Percentiles rank a stretch among this genome's conserved stretches.
phyloP scores from a whole-genome alignment of 2,888 invertebrate genomes.

The Scotopteryx bipunctaria region DNA sequence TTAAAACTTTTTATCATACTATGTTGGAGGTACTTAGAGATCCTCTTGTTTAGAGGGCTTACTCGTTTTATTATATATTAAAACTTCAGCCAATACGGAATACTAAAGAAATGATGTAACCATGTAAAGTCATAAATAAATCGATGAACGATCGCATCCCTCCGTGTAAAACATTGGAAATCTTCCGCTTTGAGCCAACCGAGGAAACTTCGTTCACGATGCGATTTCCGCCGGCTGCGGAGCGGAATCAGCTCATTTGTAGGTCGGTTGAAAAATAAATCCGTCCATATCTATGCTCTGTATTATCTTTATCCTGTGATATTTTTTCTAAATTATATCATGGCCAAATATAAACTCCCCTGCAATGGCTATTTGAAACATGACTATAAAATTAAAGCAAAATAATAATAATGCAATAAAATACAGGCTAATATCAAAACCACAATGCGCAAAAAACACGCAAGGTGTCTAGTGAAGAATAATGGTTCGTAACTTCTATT shows the following conservation, averaged over 20 bases:
- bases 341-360: no score
- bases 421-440: no score
- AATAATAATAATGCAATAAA: no score
- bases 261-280: constrained; percentile 13
- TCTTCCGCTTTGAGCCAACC: constrained; percentile 49
- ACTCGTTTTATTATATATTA: no score
- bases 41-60: no score
- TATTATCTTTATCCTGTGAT: constrained; percentile 12
- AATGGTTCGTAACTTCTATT: not conserved
- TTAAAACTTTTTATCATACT: no score
- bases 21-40: no score
- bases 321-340: no score
- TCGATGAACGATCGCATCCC: constrained; percentile 25
- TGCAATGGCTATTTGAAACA: no score
- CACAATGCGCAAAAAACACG: no score
- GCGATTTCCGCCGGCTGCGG: constrained; percentile 46
- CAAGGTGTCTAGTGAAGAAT: not conserved
- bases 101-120: constrained; percentile 1
- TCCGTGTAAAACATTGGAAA: constrained; percentile 49
- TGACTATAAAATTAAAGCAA: no score
- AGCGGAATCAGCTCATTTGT: constrained; percentile 39
- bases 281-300: constrained; percentile 1
- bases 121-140: constrained; percentile 3
- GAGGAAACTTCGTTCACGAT: constrained; percentile 56
- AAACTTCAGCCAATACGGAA: no score